phyloP scores from a whole-genome alignment of 2,797 vertebrate species.

The Aplochiton taeniatus region DNA sequence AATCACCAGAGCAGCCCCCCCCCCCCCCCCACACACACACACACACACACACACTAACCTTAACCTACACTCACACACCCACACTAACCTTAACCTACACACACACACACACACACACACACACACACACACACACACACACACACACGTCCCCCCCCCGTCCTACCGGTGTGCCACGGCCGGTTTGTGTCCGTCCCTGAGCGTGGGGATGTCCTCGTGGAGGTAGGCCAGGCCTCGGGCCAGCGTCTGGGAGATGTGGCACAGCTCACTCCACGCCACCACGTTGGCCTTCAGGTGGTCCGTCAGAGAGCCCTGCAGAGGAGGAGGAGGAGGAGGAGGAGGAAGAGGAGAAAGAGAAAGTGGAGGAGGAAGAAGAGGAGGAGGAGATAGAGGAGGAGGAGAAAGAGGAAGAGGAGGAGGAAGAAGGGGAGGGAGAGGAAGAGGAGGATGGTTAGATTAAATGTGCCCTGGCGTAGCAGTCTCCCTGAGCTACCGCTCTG shows the following conservation, averaged over 20 bases:
- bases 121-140: too few relatives aligned
- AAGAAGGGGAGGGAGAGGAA: too few relatives aligned
- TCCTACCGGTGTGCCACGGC: slow-evolving; percentile 91
- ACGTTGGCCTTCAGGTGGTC: slow-evolving; percentile 96
- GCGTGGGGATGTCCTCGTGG: slow-evolving; percentile 92
- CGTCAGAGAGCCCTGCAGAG: slow-evolving; percentile 86
- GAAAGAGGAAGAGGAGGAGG: too few relatives aligned
- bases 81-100: too few relatives aligned
- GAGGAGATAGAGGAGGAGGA: neutral
- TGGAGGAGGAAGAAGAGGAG: neutral
- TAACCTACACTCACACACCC: too few relatives aligned
- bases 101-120: too few relatives aligned
- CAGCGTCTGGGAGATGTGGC: slow-evolving; percentile 89
- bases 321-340: neutral
- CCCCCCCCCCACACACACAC: too few relatives aligned
- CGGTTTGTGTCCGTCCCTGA: slow-evolving; percentile 94
- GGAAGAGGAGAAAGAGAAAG: neutral
- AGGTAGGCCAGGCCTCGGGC: slow-evolving; percentile 91
- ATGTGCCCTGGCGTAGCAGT: too few relatives aligned
- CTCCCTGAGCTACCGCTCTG: too few relatives aligned
- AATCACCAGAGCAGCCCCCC: too few relatives aligned
- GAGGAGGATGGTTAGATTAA: too few relatives aligned
- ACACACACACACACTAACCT: too few relatives aligned
- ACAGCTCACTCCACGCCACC: slow-evolving; percentile 93
- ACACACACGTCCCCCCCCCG: neutral